phyloP scores from a whole-genome alignment of 2,113 vertebrate genomes.

The Cygnus atratus region DNA sequence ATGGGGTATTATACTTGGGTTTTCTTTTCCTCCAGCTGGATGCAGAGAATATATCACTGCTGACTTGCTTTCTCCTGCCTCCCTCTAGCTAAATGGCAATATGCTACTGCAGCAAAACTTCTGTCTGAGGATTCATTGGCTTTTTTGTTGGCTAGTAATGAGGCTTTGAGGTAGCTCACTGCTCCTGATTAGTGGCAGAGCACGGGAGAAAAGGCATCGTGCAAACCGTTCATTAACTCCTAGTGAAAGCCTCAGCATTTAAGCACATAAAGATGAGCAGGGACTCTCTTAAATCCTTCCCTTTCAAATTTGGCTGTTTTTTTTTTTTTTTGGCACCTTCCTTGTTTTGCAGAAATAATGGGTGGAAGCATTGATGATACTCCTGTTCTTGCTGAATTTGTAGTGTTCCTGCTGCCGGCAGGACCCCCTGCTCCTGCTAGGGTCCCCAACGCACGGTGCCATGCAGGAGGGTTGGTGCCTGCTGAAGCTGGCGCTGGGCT shows the following conservation, averaged over 20 bases:
- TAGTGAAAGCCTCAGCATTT: slow-evolving; percentile 49
- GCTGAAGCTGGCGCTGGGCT: not conserved
- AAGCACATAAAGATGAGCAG: slow-evolving; percentile 31
- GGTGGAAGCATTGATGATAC: not conserved
- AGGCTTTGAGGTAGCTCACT: slow-evolving; percentile 64
- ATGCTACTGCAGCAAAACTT: slow-evolving; percentile 71
- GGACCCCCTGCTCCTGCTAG: rapidly evolving
- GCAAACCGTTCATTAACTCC: slow-evolving; percentile 51
- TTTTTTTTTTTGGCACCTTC: not conserved
- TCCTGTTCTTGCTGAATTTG: not conserved
- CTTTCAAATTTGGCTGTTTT: not conserved
- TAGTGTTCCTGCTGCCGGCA: not conserved
- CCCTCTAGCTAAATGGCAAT: slow-evolving; percentile 71
- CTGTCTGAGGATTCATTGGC: slow-evolving; percentile 58
- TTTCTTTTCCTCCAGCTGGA: slow-evolving; percentile 70
- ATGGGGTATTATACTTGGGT: slow-evolving; percentile 64
- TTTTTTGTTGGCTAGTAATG: slow-evolving; percentile 64
- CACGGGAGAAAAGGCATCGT: not conserved
- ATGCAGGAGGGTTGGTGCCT: not conserved
- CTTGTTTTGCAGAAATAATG: not conserved
- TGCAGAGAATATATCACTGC: slow-evolving; percentile 64
- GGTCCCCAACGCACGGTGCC: rapidly evolving
- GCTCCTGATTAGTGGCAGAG: slow-evolving; percentile 63
- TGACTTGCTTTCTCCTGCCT: slow-evolving; percentile 65
- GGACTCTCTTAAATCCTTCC: slow-evolving; percentile 32